Conservation (phyloP, 2,888 invertebrate species). For the Imbricaverruca yamaguchii region DNA sequence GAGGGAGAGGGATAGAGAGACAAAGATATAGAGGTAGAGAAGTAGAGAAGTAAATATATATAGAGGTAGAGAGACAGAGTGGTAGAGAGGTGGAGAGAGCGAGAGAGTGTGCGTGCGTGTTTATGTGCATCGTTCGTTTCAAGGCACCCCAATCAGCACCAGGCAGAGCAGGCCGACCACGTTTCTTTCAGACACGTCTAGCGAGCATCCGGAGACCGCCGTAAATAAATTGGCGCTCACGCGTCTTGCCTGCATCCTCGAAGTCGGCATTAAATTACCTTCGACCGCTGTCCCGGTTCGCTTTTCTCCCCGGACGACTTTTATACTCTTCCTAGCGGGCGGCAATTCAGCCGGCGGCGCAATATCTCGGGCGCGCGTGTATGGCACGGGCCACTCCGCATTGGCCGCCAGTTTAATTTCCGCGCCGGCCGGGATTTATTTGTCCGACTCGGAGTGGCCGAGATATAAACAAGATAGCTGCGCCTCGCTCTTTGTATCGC, state of each 20-base stretch:
- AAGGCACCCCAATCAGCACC: too few relatives aligned
- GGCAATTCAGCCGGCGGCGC: neutral
- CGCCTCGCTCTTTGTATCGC: constrained; percentile 4
- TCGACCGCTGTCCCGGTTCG: neutral
- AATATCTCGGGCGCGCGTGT: neutral
- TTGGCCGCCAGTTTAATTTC: constrained; percentile 8
- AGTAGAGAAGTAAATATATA: too few relatives aligned
- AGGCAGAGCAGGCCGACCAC: neutral
- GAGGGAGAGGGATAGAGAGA: too few relatives aligned
- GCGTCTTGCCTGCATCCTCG: neutral
- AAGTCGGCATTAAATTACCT: neutral
- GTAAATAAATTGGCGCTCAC: neutral
- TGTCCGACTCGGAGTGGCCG: neutral
- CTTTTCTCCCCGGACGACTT: neutral
- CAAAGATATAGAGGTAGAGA: too few relatives aligned
- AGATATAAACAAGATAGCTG: constrained; percentile 18
- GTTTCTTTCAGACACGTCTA: neutral
- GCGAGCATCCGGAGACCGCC: neutral
- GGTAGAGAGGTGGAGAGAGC: too few relatives aligned
- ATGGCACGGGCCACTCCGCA: neutral
- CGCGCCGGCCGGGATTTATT: neutral
- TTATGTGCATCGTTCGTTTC: too few relatives aligned
- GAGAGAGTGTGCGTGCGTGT: too few relatives aligned
- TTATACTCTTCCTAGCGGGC: neutral
- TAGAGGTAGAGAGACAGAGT: too few relatives aligned